Base-by-base conservation (phyloP, 2,113 vertebrate species). In the Lutjanus erythropterus region DNA sequence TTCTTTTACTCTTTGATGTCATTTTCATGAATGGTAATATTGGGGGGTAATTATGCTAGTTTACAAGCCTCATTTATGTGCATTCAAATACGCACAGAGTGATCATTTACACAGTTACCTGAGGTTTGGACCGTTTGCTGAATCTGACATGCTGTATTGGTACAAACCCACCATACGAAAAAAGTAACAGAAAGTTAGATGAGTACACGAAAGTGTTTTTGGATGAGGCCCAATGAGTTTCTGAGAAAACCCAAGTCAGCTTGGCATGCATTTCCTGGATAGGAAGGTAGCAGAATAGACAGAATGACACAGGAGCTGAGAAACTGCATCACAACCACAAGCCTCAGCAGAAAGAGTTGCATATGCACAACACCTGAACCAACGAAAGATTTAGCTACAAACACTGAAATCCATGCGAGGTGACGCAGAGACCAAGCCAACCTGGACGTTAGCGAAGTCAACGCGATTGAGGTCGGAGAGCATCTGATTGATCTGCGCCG, bases 401-500 rank as follows among this genome's bases (percentile, higher is more conserved):
- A 74, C n/a, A 58, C 27, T 21, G 16, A 60, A 31, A 44, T 15
- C 10, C 1, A 18, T 23, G 15, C 9, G 9, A 39, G 14, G 9
- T 61, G n/a, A 37, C 14, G 39, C 15, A 8, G 27, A 53, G 15
- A 71, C 50, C 25, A 11, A 75, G 86, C 93, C 23, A 21, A 96
- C 95, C 95, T 98, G 97, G 56, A 98, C 97, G 23, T 98, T 98
- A 55, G 97, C 96, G 84, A 98, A 98, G 91, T 98, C 97, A 3
- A 98, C 97, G 0, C 97, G 95, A 90, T 98, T 98, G 85, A 98
- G 96, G 86, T 98, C 97, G 1, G 96, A 97, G 61, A 98, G 95
- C 97, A 98, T 98, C 94, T 98, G 97, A 93, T 95, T 98, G 91
- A 98, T 98, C 90, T 98, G 97, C 0, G 97, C 96, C 0, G 97